These are phyloP conservation scores for Xenentodon cancila DNA, from an alignment of 2,797 vertebrate species.

Conservation along the genomic window DNA sequence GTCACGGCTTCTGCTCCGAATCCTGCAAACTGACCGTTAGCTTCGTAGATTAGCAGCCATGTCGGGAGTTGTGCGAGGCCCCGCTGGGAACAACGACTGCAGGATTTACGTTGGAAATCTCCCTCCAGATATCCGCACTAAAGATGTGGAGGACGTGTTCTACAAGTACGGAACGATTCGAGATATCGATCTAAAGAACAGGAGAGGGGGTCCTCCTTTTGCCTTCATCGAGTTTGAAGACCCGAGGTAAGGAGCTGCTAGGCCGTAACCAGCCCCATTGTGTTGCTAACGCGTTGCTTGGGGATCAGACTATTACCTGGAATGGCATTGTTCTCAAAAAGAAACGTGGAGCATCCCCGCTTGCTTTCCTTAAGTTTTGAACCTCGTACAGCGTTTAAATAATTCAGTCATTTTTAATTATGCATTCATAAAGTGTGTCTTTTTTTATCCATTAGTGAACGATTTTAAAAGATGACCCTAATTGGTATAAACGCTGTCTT, in stretches of 20 bases:
- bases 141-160: slow-evolving; percentile 92
- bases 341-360: not conserved
- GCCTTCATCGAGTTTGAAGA: slow-evolving; percentile 88
- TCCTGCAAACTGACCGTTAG: slow-evolving; percentile 15
- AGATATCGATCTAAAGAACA: slow-evolving; percentile 92
- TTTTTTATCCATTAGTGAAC: too few relatives aligned
- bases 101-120: slow-evolving; percentile 92
- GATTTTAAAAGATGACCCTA: too few relatives aligned
- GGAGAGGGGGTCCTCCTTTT: slow-evolving; percentile 90
- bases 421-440: too few relatives aligned
- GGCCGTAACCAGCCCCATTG: slow-evolving; percentile 46
- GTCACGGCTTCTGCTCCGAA: not conserved
- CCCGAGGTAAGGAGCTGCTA: slow-evolving; percentile 78
- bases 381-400: rapidly evolving
- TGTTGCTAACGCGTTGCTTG: slow-evolving; percentile 26
- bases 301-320: slow-evolving; percentile 21
- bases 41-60: slow-evolving; percentile 55
- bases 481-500: too few relatives aligned
- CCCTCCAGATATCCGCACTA: slow-evolving; percentile 90
- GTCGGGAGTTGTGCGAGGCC: slow-evolving; percentile 84
- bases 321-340: not conserved
- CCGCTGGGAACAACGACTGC: slow-evolving; percentile 87
- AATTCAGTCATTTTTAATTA: too few relatives aligned
- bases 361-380: not conserved
- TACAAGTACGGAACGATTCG: slow-evolving; percentile 93